Conservation (phyloP, 2,797 vertebrate species). For the Microchirus variegatus region DNA sequence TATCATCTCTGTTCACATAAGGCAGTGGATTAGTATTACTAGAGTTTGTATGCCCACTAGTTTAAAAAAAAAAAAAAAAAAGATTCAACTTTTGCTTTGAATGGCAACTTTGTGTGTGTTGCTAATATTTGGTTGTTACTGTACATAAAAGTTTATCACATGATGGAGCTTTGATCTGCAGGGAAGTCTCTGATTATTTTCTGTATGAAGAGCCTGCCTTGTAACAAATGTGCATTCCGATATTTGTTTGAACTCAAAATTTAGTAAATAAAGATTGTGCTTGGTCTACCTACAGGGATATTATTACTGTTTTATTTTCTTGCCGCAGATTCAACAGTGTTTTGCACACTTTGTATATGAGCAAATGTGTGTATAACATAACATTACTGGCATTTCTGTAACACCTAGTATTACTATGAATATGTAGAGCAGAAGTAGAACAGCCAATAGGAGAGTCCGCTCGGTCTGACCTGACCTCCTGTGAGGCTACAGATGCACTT, state of each 20-base stretch:
- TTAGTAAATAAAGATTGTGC: slow-evolving; percentile 68
- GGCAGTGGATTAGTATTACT: too few species aligned
- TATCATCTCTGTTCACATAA: too few species aligned
- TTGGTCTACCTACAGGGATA: slow-evolving; percentile 32
- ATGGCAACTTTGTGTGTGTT: slow-evolving; percentile 5
- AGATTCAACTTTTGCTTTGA: slow-evolving; percentile 1
- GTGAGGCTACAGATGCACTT: too few species aligned
- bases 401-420: too few species aligned
- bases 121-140: slow-evolving; percentile 5
- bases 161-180: slow-evolving; percentile 36
- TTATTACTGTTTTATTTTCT: slow-evolving; percentile 5
- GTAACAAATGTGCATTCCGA: slow-evolving; percentile 68
- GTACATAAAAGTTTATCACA: too few species aligned
- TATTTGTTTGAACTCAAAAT: slow-evolving; percentile 81
- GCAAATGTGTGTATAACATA: too few species aligned
- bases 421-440: too few species aligned
- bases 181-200: slow-evolving; percentile 14
- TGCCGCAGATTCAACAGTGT: not conserved
- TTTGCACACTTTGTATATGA: too few species aligned
- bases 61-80: not conserved
- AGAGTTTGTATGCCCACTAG: too few species aligned
- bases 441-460: too few species aligned
- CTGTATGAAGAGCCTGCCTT: slow-evolving; percentile 40
- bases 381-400: too few species aligned
- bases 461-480: too few species aligned